Evolutionary conservation across 2,113 vertebrate genomes (phyloP).

Genomic region (Plecturocebus donacophilus): DNA sequence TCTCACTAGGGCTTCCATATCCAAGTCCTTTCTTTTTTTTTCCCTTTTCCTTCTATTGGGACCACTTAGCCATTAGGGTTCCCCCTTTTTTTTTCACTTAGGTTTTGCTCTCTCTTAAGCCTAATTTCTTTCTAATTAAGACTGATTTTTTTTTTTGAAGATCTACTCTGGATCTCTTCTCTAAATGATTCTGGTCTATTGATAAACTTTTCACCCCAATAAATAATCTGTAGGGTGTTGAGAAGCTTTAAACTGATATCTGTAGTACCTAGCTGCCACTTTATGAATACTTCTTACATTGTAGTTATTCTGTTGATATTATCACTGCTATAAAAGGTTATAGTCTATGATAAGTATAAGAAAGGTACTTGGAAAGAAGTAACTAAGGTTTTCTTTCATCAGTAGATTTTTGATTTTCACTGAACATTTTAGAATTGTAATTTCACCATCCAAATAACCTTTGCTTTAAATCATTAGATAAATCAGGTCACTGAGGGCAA

Average conservation of each 20-base stretch:
- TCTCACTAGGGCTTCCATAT: background rate
- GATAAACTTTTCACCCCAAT: background rate
- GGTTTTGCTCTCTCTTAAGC: background rate
- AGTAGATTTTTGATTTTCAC: background rate
- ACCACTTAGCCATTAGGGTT: background rate
- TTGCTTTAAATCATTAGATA: slow-evolving; percentile 24
- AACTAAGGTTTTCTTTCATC: background rate
- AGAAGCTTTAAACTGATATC: background rate
- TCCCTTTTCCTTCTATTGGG: background rate
- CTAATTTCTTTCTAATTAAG: background rate
- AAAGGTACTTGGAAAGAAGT: background rate
- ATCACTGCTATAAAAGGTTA: background rate
- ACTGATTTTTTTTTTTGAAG: background rate
- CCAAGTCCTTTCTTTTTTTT: background rate
- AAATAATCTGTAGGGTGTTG: background rate
- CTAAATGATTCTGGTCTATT: background rate
- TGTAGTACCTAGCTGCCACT: background rate
- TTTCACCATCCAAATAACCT: background rate
- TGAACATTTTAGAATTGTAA: background rate
- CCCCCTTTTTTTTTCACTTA: background rate
- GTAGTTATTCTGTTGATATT: background rate
- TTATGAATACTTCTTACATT: background rate
- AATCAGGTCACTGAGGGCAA: background rate
- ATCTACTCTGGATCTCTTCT: background rate
- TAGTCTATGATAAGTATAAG: background rate